Base-by-base conservation (phyloP, 2,113 vertebrate genomes). In the Amphiprion ocellaris region DNA sequence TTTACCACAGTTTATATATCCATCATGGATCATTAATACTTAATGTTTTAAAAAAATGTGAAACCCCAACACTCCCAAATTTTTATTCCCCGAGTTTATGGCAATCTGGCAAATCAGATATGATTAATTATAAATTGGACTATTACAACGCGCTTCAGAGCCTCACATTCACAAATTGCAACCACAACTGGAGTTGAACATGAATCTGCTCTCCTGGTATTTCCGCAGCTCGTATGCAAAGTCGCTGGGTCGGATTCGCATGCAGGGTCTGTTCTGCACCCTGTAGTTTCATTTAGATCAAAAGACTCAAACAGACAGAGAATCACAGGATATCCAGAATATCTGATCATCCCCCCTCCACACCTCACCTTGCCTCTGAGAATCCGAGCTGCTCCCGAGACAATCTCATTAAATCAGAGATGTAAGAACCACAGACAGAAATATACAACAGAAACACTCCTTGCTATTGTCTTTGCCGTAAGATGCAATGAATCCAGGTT, bases 61-160 rank as follows among this genome's bases (percentile, higher is more conserved):
- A 94, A 93, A 93, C 92, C 94, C 96, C 88, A 90, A 88, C 79
- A 89, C 91, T 92, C 94, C 92, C 93, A 95, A 89, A 92, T 87
- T 92, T 83, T 86, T 86, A 91, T 88, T 93, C 90, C 89, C 86
- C 75, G 77, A 96, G 96, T 97, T 96, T 96, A 96, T 94, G 95
- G 96, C 96, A 97, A 98, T 98, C 97, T 96, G 96, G 96, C 94
- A 95, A 96, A 96, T 97, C 96, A 95, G 94, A 96, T 92, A 91
- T 93, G 95, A 97, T 98, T 96, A 97, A 97, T 97, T 95, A 96
- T 95, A 95, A 95, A 96, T 94, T 87, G 74, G 91, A 92, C 87
- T 63, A 90, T 92, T 92, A 93, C 90, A 65, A 79, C 82, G 44
- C 52, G 66, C 83, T 83, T 91, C 74, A 84, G 85, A 92, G 77